Evolutionary conservation across 2,888 invertebrate genomes (phyloP), one percentile per base, ranked within the genome.

Genomic region (Eupithecia subumbrata): DNA sequence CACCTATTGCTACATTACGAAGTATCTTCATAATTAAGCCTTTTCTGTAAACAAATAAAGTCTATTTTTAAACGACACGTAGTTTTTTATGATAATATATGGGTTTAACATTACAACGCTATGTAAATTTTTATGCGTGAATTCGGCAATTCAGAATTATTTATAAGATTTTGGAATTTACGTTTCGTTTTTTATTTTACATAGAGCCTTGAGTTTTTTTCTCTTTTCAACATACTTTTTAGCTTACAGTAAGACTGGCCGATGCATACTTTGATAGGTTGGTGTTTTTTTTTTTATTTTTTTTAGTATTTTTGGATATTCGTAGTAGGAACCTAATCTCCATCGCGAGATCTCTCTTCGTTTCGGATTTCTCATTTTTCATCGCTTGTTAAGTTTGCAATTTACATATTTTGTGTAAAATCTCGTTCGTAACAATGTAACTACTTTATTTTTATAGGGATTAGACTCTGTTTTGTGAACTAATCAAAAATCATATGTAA

Each of bases 141-240:
- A 25, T 60, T 60, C 60, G 22, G 60, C 60, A 60, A 60, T 60
- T 60, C 60, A 25, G 60, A 60, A 60, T 60, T 60, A 60, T 60
- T 60, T 60, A 60, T 25, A 60, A 60, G 25, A 60, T 25, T 60
- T 60, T 60, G 60, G 60, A 60, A 60, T 60, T 14, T 14, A 60
- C 56, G 52, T 52, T 52, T 56, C 56, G 25, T 60, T 25, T 60
- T 40, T 22, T 22, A 56, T 56, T 56, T 56, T 56, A 56, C 52
- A 56, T n/a, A 56, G 52, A 56, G 4, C 52, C 52, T 56, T 56
- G 52, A 56, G 52, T 22, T n/a, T 8, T 56, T 56, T 22, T 56
- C 22, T 56, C 52, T 22, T 56, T 52, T 52, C n/a, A 22, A 56
- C 22, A 11, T 3, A 9, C 9, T 8, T 22, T 56, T 56, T 22